Percentiles rank a stretch among this genome's conserved stretches.
Conservation (phyloP, 2,113 vertebrate species). For the Pao palembangensis region DNA sequence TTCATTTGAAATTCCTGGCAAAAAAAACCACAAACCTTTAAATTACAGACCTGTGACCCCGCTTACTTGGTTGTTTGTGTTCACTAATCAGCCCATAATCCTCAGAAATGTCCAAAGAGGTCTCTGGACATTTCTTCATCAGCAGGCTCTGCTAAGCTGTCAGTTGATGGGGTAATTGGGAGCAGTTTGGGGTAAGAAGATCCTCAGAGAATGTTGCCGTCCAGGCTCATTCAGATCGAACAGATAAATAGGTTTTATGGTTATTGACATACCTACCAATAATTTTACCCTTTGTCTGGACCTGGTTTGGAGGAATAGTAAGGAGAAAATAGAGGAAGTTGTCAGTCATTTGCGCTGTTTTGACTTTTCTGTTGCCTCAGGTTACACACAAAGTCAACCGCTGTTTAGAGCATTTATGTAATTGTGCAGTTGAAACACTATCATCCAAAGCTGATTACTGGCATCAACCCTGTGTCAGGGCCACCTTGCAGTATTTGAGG, state of each 20-base stretch:
- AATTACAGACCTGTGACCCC: conserved; percentile 37
- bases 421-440: background rate
- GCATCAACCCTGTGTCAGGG: no score
- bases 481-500: no score
- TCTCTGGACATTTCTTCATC: conserved; percentile 24
- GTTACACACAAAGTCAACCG: background rate
- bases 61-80: conserved; percentile 59
- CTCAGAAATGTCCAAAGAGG: conserved; percentile 46
- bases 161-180: conserved; percentile 21
- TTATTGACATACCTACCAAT: background rate
- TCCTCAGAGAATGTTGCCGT: conserved; percentile 2
- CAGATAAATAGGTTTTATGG: background rate
- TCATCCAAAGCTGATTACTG: conserved; percentile 1
- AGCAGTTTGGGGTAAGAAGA: conserved; percentile 4
- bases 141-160: conserved; percentile 26
- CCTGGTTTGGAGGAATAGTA: background rate
- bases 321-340: background rate
- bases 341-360: background rate
- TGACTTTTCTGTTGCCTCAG: background rate
- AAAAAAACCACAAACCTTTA: no score
- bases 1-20: no score
- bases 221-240: background rate
- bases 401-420: background rate
- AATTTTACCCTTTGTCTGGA: background rate
- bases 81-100: conserved; percentile 57